These are phyloP conservation scores for Drosophila ironensis DNA, from an alignment of 1,140 invertebrate species.

Conservation along the genomic window DNA sequence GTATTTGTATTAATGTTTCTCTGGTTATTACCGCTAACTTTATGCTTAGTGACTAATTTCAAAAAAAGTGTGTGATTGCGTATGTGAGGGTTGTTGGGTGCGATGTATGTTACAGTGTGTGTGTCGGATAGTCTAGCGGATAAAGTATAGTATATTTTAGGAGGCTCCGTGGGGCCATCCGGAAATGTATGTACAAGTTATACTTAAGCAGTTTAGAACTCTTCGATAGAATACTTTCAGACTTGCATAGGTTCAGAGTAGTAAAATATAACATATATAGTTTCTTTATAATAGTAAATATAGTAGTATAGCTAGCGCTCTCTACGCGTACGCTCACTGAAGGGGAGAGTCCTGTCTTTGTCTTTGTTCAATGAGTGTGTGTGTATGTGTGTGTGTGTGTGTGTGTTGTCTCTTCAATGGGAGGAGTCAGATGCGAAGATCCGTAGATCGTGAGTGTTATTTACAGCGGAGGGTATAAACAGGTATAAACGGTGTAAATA, in stretches of 20 bases:
- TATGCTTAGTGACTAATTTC: conserved; percentile 42
- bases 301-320: neutral
- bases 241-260: conserved; percentile 59
- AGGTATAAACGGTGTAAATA: too few relatives aligned
- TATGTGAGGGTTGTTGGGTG: neutral
- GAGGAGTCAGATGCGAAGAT: too few relatives aligned
- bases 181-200: conserved; percentile 46
- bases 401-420: too few relatives aligned
- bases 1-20: too few relatives aligned
- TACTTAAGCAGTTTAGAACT: conserved; percentile 72
- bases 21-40: too few relatives aligned
- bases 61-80: conserved; percentile 28
- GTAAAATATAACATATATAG: too few relatives aligned
- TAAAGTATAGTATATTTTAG: neutral
- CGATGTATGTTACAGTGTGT: conserved; percentile 23
- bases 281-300: neutral
- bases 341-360: neutral
- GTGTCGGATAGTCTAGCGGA: neutral
- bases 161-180: conserved; percentile 2
- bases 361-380: neutral
- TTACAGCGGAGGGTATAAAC: too few relatives aligned
- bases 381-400: neutral
- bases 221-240: conserved; percentile 76
- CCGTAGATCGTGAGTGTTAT: too few relatives aligned
- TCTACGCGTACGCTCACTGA: neutral